These are phyloP conservation scores for Myotis planiceps DNA, from an alignment of 2,797 vertebrate species.

Conservation along the genomic window DNA sequence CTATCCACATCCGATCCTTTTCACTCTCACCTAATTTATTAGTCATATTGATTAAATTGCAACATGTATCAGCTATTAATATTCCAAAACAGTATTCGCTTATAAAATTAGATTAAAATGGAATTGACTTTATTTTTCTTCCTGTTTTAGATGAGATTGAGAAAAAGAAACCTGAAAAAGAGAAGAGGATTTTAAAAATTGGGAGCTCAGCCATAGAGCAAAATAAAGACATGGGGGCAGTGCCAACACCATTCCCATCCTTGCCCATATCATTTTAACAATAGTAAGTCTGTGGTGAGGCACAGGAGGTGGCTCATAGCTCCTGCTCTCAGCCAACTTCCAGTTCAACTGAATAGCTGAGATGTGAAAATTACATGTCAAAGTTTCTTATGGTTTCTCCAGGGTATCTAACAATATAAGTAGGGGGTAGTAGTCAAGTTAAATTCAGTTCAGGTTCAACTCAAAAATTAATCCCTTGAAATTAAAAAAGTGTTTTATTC, in stretches of 20 bases:
- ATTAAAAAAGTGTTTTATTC: neutral
- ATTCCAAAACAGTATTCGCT: neutral
- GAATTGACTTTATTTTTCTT: neutral
- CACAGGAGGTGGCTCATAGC: neutral
- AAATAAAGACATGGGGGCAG: neutral
- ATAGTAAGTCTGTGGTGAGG: rapidly evolving
- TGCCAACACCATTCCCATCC: neutral
- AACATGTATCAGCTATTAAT: neutral
- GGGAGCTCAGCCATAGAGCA: neutral
- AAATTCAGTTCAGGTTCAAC: neutral
- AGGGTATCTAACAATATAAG: neutral
- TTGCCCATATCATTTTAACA: neutral
- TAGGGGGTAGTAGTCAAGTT: neutral
- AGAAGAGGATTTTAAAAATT: neutral
- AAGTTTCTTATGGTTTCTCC: neutral
- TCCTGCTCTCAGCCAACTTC: neutral
- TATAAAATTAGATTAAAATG: neutral
- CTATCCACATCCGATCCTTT: neutral
- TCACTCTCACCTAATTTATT: neutral
- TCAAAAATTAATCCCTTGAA: conserved; percentile 16
- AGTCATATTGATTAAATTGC: neutral
- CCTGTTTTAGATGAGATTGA: neutral
- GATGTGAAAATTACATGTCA: neutral
- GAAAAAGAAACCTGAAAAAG: conserved; percentile 28
- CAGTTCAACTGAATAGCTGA: neutral